phyloP scores from a whole-genome alignment of 1,140 invertebrate species.

The Drosophila pachea region DNA sequence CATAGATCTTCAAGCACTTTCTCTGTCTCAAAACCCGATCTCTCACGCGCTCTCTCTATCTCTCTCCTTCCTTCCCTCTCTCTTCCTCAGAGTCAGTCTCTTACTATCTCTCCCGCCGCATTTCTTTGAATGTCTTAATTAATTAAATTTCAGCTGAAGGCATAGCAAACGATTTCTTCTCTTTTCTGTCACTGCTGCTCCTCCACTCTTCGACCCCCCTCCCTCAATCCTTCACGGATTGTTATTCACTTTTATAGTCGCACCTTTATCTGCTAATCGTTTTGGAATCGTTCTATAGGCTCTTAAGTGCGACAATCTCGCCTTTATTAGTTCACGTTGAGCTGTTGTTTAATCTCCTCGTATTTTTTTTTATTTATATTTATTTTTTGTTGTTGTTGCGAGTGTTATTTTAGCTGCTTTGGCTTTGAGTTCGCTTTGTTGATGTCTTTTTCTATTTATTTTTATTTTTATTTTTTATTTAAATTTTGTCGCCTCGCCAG shows the following conservation, averaged over 20 bases:
- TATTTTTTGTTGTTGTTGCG: not conserved
- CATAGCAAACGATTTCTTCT: too few relatives aligned
- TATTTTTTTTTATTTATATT: constrained; percentile 10
- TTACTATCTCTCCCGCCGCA: too few relatives aligned
- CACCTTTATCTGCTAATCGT: constrained; percentile 35
- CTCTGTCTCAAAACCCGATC: too few relatives aligned
- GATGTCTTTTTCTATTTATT: not conserved
- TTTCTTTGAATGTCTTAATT: too few relatives aligned
- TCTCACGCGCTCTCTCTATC: too few relatives aligned
- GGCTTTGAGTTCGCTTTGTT: constrained; percentile 11
- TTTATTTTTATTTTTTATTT: constrained; percentile 39
- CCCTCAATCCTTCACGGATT: too few relatives aligned
- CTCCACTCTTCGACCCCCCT: too few relatives aligned
- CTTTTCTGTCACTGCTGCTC: too few relatives aligned
- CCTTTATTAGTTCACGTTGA: constrained; percentile 32
- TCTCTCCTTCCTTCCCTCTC: too few relatives aligned
- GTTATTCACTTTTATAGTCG: constrained; percentile 24
- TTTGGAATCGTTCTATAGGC: constrained; percentile 21
- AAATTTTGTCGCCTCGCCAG: constrained; percentile 5
- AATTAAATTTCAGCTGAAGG: too few relatives aligned
- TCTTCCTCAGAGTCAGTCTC: too few relatives aligned
- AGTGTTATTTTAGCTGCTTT: constrained; percentile 1
- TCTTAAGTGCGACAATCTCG: constrained; percentile 24
- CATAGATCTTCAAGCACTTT: too few relatives aligned
- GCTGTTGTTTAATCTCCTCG: constrained; percentile 28